phyloP scores from a whole-genome alignment of 2,888 invertebrate species.

The Matsumyia berberina region DNA sequence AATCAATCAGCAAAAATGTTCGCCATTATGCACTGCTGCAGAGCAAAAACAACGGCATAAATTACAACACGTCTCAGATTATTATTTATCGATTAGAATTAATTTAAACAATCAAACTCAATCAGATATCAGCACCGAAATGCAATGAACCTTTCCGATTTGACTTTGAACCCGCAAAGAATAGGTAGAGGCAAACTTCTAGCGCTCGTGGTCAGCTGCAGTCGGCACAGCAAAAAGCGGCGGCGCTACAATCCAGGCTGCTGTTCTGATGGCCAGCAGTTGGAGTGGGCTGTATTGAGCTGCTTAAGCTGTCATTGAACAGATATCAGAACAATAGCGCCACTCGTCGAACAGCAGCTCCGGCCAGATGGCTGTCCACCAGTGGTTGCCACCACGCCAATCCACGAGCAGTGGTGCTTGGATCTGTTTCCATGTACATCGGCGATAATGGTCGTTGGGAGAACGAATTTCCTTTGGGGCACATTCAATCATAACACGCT shows the following conservation, averaged over 20 bases:
- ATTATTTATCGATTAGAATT: conserved; percentile 76
- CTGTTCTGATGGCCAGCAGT: conserved; percentile 32
- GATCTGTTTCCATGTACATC: background rate
- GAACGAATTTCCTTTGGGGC: conserved; percentile 69
- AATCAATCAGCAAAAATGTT: conserved; percentile 64
- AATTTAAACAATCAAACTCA: conserved; percentile 76
- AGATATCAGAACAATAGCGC: conserved; percentile 74
- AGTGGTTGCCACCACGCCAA: conserved; percentile 64
- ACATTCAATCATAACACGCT: conserved; percentile 73
- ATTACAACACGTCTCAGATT: conserved; percentile 72
- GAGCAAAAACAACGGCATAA: conserved; percentile 54
- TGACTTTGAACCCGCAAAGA: conserved; percentile 69
- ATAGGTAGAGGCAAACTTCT: conserved; percentile 51
- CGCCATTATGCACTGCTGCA: conserved; percentile 25
- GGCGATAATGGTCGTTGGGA: conserved; percentile 30
- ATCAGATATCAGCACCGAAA: conserved; percentile 76
- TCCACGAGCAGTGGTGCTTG: conserved; percentile 11
- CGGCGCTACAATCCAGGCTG: conserved; percentile 22
- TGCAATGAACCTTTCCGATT: conserved; percentile 72
- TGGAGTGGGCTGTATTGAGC: conserved; percentile 60
- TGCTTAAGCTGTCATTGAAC: conserved; percentile 71
- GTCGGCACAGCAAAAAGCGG: background rate
- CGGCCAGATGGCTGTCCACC: conserved; percentile 69
- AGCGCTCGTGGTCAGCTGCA: conserved; percentile 58
- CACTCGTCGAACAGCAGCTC: conserved; percentile 71